A percentile compares a stretch with the other conserved stretches of the same genome.
Conservation (phyloP, 2,797 vertebrate species). For the Chelon auratus region DNA sequence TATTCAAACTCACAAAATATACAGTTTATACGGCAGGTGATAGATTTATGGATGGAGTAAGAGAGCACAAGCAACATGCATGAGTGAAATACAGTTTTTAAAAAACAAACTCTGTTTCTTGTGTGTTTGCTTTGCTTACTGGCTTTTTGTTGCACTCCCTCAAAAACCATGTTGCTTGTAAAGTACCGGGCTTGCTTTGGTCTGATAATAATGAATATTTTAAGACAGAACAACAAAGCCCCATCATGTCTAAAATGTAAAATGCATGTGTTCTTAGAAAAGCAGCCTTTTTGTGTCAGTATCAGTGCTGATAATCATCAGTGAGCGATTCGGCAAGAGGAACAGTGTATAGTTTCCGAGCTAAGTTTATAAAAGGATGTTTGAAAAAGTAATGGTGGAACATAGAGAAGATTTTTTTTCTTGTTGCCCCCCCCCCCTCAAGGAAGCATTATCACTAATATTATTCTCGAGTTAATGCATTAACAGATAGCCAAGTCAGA, state of each 20-base stretch:
- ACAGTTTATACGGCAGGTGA: slow-evolving; percentile 38
- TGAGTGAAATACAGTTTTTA: slow-evolving; percentile 20
- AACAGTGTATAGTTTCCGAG: slow-evolving; percentile 51
- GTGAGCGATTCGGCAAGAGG: neutral
- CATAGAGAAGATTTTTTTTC: slow-evolving; percentile 30
- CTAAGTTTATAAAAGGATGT: slow-evolving; percentile 41
- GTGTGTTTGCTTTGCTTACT: neutral
- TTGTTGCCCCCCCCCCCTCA: neutral
- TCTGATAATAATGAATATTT: slow-evolving; percentile 5
- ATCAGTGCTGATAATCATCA: slow-evolving; percentile 40
- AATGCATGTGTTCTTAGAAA: neutral
- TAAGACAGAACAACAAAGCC: slow-evolving; percentile 5
- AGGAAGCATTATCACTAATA: slow-evolving; percentile 48
- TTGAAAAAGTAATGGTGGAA: slow-evolving; percentile 24
- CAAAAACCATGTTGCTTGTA: neutral
- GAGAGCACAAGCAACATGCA: slow-evolving; percentile 16
- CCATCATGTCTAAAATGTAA: neutral
- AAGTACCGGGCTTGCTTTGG: neutral
- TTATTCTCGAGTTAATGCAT: slow-evolving; percentile 56
- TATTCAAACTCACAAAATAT: slow-evolving; percentile 47
- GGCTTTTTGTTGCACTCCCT: neutral
- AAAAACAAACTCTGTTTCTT: slow-evolving; percentile 3
- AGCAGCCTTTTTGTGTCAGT: slow-evolving; percentile 8
- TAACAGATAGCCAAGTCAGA: slow-evolving; percentile 37
- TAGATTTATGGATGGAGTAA: slow-evolving; percentile 24